Conservation (phyloP, 2,113 vertebrate species). For the Salvelinus fontinalis region DNA sequence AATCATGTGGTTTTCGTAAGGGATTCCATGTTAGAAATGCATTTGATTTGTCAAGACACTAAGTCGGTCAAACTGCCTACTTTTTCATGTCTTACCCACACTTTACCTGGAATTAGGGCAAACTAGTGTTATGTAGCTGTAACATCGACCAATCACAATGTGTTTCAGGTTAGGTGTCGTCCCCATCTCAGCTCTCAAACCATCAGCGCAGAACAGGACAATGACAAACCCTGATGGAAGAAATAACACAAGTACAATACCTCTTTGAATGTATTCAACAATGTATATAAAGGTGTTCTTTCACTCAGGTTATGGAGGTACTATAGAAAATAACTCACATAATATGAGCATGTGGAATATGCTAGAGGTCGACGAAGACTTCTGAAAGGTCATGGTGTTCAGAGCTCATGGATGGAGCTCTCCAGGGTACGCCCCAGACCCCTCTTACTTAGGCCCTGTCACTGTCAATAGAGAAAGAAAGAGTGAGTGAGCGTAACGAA, state of each 20-base stretch:
- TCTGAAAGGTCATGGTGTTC: background rate
- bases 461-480: background rate
- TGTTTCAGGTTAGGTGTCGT: slow-evolving; percentile 73
- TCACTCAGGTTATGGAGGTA: background rate
- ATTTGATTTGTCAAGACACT: too few relatives aligned
- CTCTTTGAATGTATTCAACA: background rate
- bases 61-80: too few relatives aligned
- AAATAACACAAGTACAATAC: background rate
- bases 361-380: slow-evolving; percentile 5
- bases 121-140: slow-evolving; percentile 64
- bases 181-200: slow-evolving; percentile 47
- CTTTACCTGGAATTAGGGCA: slow-evolving; percentile 64
- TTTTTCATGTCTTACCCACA: too few relatives aligned
- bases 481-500: too few relatives aligned
- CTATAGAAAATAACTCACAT: slow-evolving; percentile 40
- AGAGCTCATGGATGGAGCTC: background rate
- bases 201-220: slow-evolving; percentile 37
- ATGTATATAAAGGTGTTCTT: background rate
- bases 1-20: too few relatives aligned
- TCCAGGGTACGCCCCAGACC: background rate
- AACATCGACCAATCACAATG: slow-evolving; percentile 74
- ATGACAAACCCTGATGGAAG: slow-evolving; percentile 36
- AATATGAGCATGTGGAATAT: slow-evolving; percentile 5
- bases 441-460: background rate
- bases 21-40: too few relatives aligned